A percentile compares a stretch with the other conserved stretches of the same genome.
Evolutionary conservation across 2,797 vertebrate species (phyloP).

Genomic region (Epinephelus awoara): DNA sequence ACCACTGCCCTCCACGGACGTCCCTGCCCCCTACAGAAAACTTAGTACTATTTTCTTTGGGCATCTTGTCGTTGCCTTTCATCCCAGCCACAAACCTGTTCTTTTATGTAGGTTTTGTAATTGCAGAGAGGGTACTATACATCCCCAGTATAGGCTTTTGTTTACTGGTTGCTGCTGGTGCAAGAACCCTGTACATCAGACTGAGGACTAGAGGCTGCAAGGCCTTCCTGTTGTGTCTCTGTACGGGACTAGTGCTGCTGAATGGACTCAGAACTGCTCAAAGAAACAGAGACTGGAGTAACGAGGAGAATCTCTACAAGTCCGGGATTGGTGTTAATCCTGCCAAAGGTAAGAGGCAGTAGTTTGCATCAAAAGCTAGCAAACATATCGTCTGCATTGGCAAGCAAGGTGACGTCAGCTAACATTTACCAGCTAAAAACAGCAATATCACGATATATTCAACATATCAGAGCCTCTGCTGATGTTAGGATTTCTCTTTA

Average conservation of each 20-base stretch:
- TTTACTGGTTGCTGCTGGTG: conserved; percentile 93
- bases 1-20: conserved; percentile 45
- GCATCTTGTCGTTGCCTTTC: conserved; percentile 93
- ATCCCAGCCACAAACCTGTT: conserved; percentile 97
- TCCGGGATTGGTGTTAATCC: conserved; percentile 99
- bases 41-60: conserved; percentile 92
- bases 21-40: conserved; percentile 93
- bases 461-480: too few relatives aligned
- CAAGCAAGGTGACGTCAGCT: too few relatives aligned
- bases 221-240: conserved; percentile 89
- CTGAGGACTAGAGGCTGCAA: conserved; percentile 90
- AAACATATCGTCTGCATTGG: too few relatives aligned
- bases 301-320: conserved; percentile 98
- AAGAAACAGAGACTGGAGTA: conserved; percentile 97
- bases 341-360: conserved; percentile 92
- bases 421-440: too few relatives aligned
- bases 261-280: conserved; percentile 94
- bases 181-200: conserved; percentile 91
- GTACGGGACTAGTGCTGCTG: conserved; percentile 91
- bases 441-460: too few relatives aligned
- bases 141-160: conserved; percentile 99
- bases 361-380: too few relatives aligned
- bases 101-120: conserved; percentile 99
- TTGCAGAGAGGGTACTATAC: conserved; percentile 98
- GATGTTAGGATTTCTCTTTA: too few relatives aligned